Conservation (phyloP, 2,113 vertebrate genomes). For the Acinonyx jubatus region DNA sequence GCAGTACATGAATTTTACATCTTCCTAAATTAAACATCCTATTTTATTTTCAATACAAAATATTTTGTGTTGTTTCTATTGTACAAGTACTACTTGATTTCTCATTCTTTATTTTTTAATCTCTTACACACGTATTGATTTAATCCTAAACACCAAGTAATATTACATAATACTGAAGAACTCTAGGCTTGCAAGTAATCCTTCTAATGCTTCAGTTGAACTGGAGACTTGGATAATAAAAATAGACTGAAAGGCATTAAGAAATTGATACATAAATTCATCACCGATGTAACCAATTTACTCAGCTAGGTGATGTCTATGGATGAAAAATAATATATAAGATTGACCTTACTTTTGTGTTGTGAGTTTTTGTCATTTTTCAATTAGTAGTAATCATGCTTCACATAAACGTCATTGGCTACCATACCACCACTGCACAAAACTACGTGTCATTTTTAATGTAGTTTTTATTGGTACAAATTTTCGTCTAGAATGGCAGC, state of each 20-base stretch:
- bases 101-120: slow-evolving; percentile 1
- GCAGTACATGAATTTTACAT: neutral
- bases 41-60: neutral
- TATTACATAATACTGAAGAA: neutral
- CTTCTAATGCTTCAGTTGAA: neutral
- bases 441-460: neutral
- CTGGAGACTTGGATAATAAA: slow-evolving; percentile 11
- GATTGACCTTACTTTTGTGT: slow-evolving; percentile 15
- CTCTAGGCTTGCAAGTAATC: slow-evolving; percentile 21
- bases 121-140: neutral
- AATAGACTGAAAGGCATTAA: neutral
- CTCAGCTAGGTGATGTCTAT: neutral
- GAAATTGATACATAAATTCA: neutral
- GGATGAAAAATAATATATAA: neutral
- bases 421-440: neutral
- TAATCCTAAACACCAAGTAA: neutral
- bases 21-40: neutral
- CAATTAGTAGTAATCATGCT: neutral
- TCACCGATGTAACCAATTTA: neutral
- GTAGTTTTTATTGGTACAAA: neutral
- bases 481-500: neutral
- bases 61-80: neutral
- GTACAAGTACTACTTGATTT: neutral
- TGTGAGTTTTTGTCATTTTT: neutral
- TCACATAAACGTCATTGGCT: neutral